A percentile compares a stretch with the other conserved stretches of the same genome.
Conservation (phyloP, 2,797 vertebrate genomes). For the Vespertilio murinus region DNA sequence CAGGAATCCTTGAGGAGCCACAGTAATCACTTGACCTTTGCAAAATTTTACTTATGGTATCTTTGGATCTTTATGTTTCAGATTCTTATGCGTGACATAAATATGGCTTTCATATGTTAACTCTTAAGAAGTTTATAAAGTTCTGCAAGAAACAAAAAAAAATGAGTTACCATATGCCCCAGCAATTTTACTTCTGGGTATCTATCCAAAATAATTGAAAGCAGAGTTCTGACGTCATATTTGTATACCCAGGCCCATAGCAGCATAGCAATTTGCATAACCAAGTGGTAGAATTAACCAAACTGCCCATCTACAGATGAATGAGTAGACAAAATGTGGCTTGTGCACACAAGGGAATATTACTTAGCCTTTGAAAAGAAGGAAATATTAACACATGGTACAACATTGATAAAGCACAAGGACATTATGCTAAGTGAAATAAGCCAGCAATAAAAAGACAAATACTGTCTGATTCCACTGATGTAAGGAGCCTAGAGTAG, state of each 20-base stretch:
- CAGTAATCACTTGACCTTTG: background rate
- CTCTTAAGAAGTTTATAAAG: background rate
- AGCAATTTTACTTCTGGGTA: background rate
- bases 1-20: background rate
- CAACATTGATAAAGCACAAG: background rate
- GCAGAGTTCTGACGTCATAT: background rate
- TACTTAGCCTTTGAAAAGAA: background rate
- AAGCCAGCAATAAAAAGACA: background rate
- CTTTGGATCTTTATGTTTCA: background rate
- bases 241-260: background rate
- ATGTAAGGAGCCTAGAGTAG: background rate
- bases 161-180: background rate
- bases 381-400: background rate
- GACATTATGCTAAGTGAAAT: background rate
- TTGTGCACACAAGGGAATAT: background rate
- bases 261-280: background rate
- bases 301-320: background rate
- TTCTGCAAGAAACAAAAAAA: background rate
- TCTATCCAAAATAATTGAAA: background rate
- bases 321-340: background rate
- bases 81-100: background rate
- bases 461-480: background rate
- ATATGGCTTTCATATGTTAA: background rate
- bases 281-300: background rate
- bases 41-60: background rate